A percentile compares a stretch with the other conserved stretches of the same genome.
Conservation (phyloP, 2,888 invertebrate genomes). For the Copidosoma aretas region DNA sequence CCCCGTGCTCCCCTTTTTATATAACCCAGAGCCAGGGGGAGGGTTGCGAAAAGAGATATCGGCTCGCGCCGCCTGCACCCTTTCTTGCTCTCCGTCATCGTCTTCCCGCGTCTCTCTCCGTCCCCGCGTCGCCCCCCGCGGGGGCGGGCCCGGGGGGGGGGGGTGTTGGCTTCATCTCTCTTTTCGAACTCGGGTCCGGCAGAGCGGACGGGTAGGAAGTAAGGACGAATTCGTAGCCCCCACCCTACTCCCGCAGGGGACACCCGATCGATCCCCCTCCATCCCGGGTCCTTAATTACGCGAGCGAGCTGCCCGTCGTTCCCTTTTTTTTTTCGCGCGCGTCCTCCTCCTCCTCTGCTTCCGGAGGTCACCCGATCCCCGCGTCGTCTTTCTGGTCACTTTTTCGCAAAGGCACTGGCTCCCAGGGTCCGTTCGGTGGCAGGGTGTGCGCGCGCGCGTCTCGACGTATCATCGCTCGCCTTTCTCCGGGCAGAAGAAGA, state of each 20-base stretch:
- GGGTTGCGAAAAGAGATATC: slow-evolving; percentile 52
- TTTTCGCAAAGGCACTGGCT: not conserved
- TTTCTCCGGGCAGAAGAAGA: not conserved
- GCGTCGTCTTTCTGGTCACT: not conserved
- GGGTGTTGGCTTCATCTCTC: not conserved
- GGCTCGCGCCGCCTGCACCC: slow-evolving; percentile 33
- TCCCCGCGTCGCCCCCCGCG: no score
- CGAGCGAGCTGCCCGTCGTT: slow-evolving; percentile 46
- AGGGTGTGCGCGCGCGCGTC: not conserved
- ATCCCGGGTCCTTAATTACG: slow-evolving; percentile 57
- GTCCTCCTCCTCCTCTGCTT: slow-evolving; percentile 29
- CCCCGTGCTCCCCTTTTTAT: slow-evolving; percentile 48
- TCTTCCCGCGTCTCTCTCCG: slow-evolving; percentile 16
- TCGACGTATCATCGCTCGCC: not conserved
- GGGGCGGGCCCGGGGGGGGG: not conserved
- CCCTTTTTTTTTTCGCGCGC: slow-evolving; percentile 6
- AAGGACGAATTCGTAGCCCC: not conserved
- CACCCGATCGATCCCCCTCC: slow-evolving; percentile 52
- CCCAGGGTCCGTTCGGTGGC: not conserved
- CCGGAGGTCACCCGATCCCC: slow-evolving; percentile 11
- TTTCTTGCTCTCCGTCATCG: not conserved
- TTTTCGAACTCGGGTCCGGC: not conserved
- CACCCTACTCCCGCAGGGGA: slow-evolving; percentile 18
- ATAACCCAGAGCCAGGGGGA: slow-evolving; percentile 23
- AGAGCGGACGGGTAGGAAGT: not conserved